Evolutionary conservation across 2,113 vertebrate species (phyloP), one percentile per base, ranked within the genome.

Genomic region (rabbit (Oryctolagus cuniculus)): DNA sequence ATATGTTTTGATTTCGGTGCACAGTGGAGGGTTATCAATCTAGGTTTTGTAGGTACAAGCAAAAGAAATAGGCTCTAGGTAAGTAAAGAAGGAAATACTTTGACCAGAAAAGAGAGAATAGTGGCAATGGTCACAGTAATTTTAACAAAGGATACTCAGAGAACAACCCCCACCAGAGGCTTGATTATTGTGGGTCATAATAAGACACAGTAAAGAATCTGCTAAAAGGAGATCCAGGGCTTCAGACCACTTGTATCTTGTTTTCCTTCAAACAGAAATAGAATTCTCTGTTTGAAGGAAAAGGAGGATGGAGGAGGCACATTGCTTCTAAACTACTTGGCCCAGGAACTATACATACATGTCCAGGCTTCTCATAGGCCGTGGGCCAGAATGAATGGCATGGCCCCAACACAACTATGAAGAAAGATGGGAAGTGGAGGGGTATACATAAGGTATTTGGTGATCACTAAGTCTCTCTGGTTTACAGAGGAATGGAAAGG

Each of bases 381-480:
- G 27, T 36, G 53, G n/a, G 6, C 8, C 78, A 69, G 15, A 74
- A 61, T 3, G n/a, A 24, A 1, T 27, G 44, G 44, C 3, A 2
- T 12, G 12, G 10, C 29, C 36, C 29, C 4, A 27, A 61, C 51
- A 22, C 25, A 66, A 74, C 44, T 11, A 5, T 19, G 72, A 11
- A 63, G 5, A 34, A 72, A 10, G 11, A 27, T 21, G 38, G 19
- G 8, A 70, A 34, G 10, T 61, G 2, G 22, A 63, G 7, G 25
- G 4, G 0, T 80, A 0, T 7, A 27, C 6, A 5, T 38, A 61
- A 10, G 25, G 34, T 73, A n/a, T 4, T 34, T 4, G 38, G 44
- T 15, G 6, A 31, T 11, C 13, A 16, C 4, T 22, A 63, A 58
- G 6, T 72, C 66, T 72, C 66, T 58, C 38, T 66, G 13, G 53